phyloP scores from a whole-genome alignment of 2,797 vertebrate species.

The Acrossocheilus fasciatus region DNA sequence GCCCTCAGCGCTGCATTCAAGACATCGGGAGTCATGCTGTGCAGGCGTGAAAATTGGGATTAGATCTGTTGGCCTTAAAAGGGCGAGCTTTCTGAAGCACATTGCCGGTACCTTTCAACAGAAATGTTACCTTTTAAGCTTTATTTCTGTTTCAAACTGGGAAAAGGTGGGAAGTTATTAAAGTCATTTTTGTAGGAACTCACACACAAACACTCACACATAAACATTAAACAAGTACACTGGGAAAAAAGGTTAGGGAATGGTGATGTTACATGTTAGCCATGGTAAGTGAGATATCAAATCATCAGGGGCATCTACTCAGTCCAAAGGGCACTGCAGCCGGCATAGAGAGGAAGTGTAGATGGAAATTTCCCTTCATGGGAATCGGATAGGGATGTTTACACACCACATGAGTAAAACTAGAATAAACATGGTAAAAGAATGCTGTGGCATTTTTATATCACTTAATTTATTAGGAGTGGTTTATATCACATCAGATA shows the following conservation, averaged over 20 bases:
- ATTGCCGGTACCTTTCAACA: conserved; percentile 37
- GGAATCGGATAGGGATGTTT: neutral
- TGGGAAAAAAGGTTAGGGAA: conserved; percentile 16
- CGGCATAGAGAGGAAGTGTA: neutral
- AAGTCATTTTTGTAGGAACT: conserved; percentile 24
- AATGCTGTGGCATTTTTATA: neutral
- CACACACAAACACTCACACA: conserved; percentile 11
- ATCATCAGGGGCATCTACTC: neutral
- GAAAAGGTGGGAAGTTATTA: conserved; percentile 16
- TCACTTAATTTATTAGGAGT: neutral
- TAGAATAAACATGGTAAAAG: neutral
- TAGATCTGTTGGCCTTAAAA: conserved; percentile 55
- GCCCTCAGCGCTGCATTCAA: conserved; percentile 41
- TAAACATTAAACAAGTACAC: neutral
- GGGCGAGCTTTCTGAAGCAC: conserved; percentile 46
- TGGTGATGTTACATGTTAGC: neutral
- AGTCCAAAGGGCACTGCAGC: neutral
- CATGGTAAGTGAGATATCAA: neutral
- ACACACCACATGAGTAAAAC: neutral
- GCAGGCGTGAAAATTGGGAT: conserved; percentile 49
- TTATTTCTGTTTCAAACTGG: conserved; percentile 47
- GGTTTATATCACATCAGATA: neutral
- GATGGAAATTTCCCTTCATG: neutral
- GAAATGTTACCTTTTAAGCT: conserved; percentile 54
- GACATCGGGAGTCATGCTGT: conserved; percentile 35